Evolutionary conservation across 2,888 invertebrate species (phyloP).

Genomic region (Crepidodera aurea): DNA sequence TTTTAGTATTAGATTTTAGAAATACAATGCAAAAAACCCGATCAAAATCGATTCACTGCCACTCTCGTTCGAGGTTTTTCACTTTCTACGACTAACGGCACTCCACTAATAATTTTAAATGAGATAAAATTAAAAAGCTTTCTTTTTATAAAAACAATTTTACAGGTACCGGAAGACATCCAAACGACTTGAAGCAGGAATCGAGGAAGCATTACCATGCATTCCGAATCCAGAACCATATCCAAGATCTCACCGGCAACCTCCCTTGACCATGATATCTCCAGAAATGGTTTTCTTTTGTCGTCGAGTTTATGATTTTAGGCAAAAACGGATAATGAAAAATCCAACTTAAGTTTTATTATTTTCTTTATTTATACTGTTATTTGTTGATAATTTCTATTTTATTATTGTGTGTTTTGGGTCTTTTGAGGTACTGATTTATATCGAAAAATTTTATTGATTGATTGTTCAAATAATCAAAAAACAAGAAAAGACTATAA

Average conservation of each 20-base stretch:
- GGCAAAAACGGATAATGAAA: conserved; percentile 77
- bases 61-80: too few relatives aligned
- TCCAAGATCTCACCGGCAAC: conserved; percentile 66
- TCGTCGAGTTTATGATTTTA: conserved; percentile 93
- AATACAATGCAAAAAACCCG: too few relatives aligned
- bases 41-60: too few relatives aligned
- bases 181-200: conserved; percentile 79
- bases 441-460: conserved; percentile 32
- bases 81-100: too few relatives aligned
- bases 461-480: conserved; percentile 39
- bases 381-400: conserved; percentile 32
- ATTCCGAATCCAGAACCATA: conserved; percentile 76
- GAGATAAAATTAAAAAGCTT: too few relatives aligned
- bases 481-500: conserved; percentile 31
- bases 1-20: too few relatives aligned
- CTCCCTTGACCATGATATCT: conserved; percentile 71
- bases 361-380: conserved; percentile 34
- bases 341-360: conserved; percentile 58
- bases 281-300: conserved; percentile 93
- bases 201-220: conserved; percentile 73
- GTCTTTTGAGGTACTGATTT: conserved; percentile 25
- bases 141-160: conserved; percentile 36
- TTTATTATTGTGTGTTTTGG: conserved; percentile 32
- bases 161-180: conserved; percentile 85
- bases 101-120: too few relatives aligned